phyloP scores from a whole-genome alignment of 2,113 vertebrate genomes.

The Chloropsis cyanopogon region DNA sequence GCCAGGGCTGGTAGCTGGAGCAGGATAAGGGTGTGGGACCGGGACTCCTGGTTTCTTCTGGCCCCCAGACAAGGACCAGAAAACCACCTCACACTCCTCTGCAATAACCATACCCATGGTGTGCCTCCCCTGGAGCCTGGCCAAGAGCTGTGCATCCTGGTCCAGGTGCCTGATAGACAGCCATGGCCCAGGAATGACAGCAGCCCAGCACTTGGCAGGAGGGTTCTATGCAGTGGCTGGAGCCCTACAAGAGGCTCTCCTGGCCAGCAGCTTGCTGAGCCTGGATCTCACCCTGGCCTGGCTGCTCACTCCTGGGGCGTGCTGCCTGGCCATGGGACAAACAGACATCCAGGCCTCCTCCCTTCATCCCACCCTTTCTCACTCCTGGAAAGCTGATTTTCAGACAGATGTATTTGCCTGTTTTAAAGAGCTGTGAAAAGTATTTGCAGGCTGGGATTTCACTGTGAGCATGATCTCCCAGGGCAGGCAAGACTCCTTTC shows the following conservation, averaged over 20 bases:
- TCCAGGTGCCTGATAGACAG: not conserved
- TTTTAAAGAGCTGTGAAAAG: not conserved
- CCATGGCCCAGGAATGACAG: not conserved
- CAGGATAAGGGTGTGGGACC: not conserved
- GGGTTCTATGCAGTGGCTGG: rapidly evolving
- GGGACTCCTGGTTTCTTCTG: not conserved
- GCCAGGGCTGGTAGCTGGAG: not conserved
- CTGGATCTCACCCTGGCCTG: not conserved
- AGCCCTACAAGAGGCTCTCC: not conserved
- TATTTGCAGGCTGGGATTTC: not conserved
- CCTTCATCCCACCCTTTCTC: not conserved
- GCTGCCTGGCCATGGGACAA: not conserved
- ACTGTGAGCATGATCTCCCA: not conserved
- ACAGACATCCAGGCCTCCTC: not conserved
- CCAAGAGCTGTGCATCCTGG: not conserved
- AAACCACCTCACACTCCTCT: not conserved
- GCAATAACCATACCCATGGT: not conserved
- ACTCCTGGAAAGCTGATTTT: not conserved
- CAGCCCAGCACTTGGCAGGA: not conserved
- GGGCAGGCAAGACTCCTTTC: not conserved
- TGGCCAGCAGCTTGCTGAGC: not conserved
- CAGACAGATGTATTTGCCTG: not conserved
- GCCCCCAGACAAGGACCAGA: not conserved
- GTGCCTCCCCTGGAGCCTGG: not conserved
- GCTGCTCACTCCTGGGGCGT: rapidly evolving